phyloP scores from a whole-genome alignment of 2,113 vertebrate species.

The Gambusia holbrooki region DNA sequence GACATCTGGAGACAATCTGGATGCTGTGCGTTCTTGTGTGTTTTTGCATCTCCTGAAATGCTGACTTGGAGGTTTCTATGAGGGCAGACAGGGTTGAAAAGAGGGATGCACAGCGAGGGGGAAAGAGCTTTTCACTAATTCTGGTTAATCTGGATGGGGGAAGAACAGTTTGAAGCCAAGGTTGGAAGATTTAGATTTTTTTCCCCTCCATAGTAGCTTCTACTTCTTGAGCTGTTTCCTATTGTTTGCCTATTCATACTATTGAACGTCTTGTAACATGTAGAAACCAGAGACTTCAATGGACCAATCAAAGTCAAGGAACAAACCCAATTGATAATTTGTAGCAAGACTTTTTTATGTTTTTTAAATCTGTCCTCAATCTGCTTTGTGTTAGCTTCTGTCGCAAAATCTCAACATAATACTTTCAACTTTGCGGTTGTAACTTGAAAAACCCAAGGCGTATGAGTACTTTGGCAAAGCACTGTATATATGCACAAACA shows the following conservation, averaged over 20 bases:
- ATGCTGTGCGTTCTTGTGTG: constrained; percentile 30
- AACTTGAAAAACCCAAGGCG: background rate
- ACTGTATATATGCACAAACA: background rate
- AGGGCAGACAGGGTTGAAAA: constrained; percentile 32
- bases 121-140: constrained; percentile 28
- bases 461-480: background rate
- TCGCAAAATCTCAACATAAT: background rate
- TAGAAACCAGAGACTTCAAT: background rate
- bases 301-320: no score
- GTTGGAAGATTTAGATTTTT: background rate
- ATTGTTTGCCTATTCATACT: background rate
- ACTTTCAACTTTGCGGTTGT: background rate
- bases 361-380: no score
- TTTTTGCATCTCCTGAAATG: constrained; percentile 31
- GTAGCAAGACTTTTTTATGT: no score
- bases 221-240: background rate
- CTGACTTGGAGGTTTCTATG: constrained; percentile 36
- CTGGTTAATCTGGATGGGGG: constrained; percentile 1
- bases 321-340: no score
- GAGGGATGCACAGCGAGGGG: constrained; percentile 1
- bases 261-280: background rate
- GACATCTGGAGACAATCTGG: constrained; percentile 74
- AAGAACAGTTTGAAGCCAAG: background rate
- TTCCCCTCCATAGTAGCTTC: constrained; percentile 19
- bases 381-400: background rate